These are phyloP conservation scores for Noctua fimbriata DNA, from an alignment of 2,888 invertebrate genomes.

Conservation along the genomic window DNA sequence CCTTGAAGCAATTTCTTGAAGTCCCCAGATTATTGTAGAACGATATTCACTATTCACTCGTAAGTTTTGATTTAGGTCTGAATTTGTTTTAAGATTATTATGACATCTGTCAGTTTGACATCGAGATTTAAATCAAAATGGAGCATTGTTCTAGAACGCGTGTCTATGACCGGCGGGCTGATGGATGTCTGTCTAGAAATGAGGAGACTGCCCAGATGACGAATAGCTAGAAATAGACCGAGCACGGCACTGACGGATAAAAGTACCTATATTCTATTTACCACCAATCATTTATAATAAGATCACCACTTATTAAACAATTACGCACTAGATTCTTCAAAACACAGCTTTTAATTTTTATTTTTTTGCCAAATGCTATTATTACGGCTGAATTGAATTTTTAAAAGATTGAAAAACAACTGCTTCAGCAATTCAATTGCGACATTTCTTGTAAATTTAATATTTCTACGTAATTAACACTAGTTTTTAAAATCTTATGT, in stretches of 20 bases:
- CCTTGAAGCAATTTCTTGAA: neutral
- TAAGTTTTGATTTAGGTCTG: neutral
- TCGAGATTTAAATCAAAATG: constrained; percentile 12
- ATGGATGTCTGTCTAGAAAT: neutral
- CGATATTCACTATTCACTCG: neutral
- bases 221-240: neutral
- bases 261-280: neutral
- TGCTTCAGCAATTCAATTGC: neutral
- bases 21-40: neutral
- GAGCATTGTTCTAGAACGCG: neutral
- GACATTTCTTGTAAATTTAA: no score
- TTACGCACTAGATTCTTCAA: no score
- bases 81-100: constrained; percentile 12
- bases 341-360: no score
- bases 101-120: constrained; percentile 16
- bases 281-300: neutral
- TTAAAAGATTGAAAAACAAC: neutral
- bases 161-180: neutral
- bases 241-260: neutral
- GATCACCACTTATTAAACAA: no score
- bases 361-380: neutral
- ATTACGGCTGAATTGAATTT: neutral
- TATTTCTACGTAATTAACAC: no score
- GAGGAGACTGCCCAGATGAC: no score
- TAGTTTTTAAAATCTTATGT: no score